phyloP scores from a whole-genome alignment of 2,888 invertebrate species.

The Dione juno region DNA sequence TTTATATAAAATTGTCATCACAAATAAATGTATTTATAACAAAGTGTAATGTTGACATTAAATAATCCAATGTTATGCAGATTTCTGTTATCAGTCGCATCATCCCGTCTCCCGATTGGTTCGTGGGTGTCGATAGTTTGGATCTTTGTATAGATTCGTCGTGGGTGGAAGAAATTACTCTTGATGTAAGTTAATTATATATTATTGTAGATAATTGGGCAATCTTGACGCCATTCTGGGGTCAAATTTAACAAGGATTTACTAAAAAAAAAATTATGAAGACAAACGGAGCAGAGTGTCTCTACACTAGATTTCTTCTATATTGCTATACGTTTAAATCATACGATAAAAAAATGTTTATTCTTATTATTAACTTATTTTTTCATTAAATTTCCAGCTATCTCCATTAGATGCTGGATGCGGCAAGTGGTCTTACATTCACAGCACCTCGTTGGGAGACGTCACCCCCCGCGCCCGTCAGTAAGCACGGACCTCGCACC shows the following conservation, averaged over 20 bases:
- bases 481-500: slow-evolving; percentile 89
- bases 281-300: too few species aligned
- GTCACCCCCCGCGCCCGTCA: slow-evolving; percentile 91
- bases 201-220: not conserved
- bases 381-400: slow-evolving; percentile 76
- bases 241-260: too few species aligned
- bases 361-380: too few species aligned
- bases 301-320: too few species aligned
- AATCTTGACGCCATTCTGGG: not conserved
- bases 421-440: slow-evolving; percentile 96
- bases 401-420: slow-evolving; percentile 95
- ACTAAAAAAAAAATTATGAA: too few species aligned
- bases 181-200: slow-evolving; percentile 70
- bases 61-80: slow-evolving; percentile 57
- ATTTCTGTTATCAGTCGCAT: slow-evolving; percentile 83
- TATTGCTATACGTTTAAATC: too few species aligned
- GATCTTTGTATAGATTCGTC: slow-evolving; percentile 83
- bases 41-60: too few species aligned
- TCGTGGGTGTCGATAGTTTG: slow-evolving; percentile 85
- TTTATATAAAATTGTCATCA: too few species aligned
- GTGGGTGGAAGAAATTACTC: slow-evolving; percentile 81
- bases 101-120: slow-evolving; percentile 88
- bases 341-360: too few species aligned
- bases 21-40: too few species aligned
- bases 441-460: slow-evolving; percentile 97